Conservation (phyloP, 2,113 vertebrate species). For the Zosterops borbonicus region DNA sequence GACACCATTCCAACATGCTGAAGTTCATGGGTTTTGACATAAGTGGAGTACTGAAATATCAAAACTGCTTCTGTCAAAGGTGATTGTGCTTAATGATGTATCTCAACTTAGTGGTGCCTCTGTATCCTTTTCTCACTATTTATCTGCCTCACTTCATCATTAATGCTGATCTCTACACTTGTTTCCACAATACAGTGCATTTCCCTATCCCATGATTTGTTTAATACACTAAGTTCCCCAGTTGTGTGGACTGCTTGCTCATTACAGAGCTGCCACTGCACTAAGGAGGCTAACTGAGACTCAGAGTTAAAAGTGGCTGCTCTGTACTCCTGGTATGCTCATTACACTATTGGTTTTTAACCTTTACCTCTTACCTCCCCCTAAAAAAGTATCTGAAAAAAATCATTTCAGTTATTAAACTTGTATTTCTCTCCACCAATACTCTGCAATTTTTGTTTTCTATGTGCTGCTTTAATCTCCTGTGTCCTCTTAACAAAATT, state of each 20-base stretch:
- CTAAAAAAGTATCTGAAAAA: not conserved
- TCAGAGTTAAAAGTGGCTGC: not conserved
- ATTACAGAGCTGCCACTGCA: not conserved
- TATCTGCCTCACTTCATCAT: conserved; percentile 10
- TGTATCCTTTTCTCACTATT: not conserved
- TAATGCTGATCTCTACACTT: conserved; percentile 14
- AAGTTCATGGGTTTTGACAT: conserved; percentile 17
- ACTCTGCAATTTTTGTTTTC: not conserved
- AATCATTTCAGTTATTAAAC: not conserved
- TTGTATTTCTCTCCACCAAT: not conserved
- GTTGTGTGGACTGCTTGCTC: not conserved
- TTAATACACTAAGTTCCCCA: not conserved
- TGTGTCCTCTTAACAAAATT: not conserved
- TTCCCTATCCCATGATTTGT: not conserved
- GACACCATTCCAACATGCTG: not conserved
- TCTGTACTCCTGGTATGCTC: not conserved
- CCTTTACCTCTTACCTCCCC: not conserved
- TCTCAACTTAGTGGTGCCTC: not conserved
- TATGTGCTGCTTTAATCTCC: not conserved
- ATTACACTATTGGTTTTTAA: conserved; percentile 19
- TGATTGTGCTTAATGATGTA: conserved; percentile 31
- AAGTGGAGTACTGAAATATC: not conserved
- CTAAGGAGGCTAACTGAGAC: not conserved
- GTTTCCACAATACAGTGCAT: conserved; percentile 3
- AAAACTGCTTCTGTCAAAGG: conserved; percentile 41